A percentile compares a stretch with the other conserved stretches of the same genome.
Conservation (phyloP, 1,140 invertebrate genomes). For the Chymomyza costata region DNA sequence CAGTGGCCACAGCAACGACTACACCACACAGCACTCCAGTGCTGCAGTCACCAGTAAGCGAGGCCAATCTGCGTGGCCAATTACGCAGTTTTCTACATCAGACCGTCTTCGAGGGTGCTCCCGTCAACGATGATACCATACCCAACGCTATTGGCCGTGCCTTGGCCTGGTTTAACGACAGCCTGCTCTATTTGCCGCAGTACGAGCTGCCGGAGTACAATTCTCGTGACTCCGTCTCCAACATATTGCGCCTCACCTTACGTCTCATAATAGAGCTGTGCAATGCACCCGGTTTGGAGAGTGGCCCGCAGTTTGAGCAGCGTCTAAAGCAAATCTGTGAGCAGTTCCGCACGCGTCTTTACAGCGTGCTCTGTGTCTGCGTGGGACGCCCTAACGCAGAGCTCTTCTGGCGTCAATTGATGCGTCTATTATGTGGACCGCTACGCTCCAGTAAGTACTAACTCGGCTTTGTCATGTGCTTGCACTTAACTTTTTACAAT, state of each 20-base stretch:
- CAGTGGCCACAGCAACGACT: neutral
- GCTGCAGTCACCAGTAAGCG: slow-evolving; percentile 1
- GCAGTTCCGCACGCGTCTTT: slow-evolving; percentile 51
- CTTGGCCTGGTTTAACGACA: slow-evolving; percentile 50
- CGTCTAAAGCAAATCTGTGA: slow-evolving; percentile 70
- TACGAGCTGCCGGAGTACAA: slow-evolving; percentile 65
- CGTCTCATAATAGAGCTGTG: slow-evolving; percentile 69
- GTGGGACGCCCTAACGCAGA: slow-evolving; percentile 60
- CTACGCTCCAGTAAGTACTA: slow-evolving; percentile 47
- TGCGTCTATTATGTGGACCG: slow-evolving; percentile 40
- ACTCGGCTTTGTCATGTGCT: neutral
- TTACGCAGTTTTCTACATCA: slow-evolving; percentile 43
- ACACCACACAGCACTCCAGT: neutral
- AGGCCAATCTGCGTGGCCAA: slow-evolving; percentile 38
- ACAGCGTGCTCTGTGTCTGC: slow-evolving; percentile 58
- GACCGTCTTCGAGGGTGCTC: slow-evolving; percentile 44
- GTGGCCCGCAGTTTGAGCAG: slow-evolving; percentile 70
- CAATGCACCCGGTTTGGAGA: slow-evolving; percentile 34
- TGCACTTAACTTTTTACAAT: neutral
- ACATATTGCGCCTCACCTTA: slow-evolving; percentile 50
- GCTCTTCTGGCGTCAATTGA: slow-evolving; percentile 59
- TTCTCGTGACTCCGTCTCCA: slow-evolving; percentile 61
- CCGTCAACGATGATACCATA: slow-evolving; percentile 59
- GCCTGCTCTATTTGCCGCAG: slow-evolving; percentile 56
- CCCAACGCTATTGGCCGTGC: slow-evolving; percentile 46